These are phyloP conservation scores for Zaprionus ornatus DNA, from an alignment of 1,140 invertebrate genomes.

Conservation along the genomic window DNA sequence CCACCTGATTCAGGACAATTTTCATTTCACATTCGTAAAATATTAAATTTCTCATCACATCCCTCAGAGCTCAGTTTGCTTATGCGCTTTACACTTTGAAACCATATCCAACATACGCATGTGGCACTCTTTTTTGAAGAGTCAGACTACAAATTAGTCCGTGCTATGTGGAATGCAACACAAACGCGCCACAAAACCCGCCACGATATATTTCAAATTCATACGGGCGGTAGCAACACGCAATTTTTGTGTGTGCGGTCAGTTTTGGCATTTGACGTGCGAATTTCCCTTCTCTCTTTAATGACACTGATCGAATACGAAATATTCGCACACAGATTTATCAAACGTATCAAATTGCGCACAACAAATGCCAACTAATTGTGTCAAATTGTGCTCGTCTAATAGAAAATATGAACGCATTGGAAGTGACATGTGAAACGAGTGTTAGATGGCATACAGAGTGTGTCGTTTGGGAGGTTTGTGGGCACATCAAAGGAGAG, in stretches of 20 bases:
- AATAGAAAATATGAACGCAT: neutral
- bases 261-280: neutral
- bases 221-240: neutral
- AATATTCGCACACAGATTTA: constrained; percentile 1
- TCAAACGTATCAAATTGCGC: constrained; percentile 17
- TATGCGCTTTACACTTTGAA: neutral
- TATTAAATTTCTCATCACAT: neutral
- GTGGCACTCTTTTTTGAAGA: neutral
- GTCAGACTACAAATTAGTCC: neutral
- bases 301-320: neutral
- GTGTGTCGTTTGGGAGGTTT: neutral
- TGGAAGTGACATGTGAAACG: neutral
- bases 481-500: neutral
- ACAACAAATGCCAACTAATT: constrained; percentile 10
- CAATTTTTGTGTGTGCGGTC: neutral
- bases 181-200: neutral
- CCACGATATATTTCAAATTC: neutral
- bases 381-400: neutral
- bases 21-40: neutral
- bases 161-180: neutral
- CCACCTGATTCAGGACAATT: too few relatives aligned
- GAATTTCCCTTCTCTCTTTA: neutral
- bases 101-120: neutral
- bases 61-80: neutral
- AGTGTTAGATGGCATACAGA: neutral